Percentiles rank a stretch among this genome's conserved stretches.
These are phyloP conservation scores for Actias luna DNA, from an alignment of 2,888 invertebrate genomes.

Conservation along the genomic window DNA sequence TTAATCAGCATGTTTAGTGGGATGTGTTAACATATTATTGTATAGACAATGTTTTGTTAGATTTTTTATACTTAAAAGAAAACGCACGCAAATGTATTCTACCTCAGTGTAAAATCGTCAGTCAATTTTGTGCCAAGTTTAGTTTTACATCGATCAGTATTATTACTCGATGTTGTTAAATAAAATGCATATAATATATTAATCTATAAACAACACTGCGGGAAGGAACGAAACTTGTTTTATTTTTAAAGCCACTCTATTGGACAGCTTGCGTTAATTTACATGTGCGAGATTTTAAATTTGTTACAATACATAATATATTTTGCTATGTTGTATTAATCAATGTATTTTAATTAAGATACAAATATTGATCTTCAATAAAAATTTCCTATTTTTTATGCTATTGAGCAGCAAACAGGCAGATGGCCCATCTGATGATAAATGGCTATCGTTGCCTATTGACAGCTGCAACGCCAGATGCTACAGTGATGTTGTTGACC, in stretches of 20 bases:
- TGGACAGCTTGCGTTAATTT: too few relatives aligned
- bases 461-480: too few relatives aligned
- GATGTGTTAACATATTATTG: not conserved
- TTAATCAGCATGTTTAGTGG: not conserved
- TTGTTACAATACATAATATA: too few relatives aligned
- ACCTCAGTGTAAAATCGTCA: slow-evolving; percentile 49
- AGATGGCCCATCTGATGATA: too few relatives aligned
- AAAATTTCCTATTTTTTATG: too few relatives aligned
- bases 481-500: too few relatives aligned
- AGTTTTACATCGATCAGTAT: slow-evolving; percentile 57
- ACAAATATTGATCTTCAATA: too few relatives aligned
- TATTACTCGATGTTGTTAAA: slow-evolving; percentile 35
- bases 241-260: slow-evolving; percentile 24
- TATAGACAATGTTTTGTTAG: not conserved
- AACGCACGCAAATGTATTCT: slow-evolving; percentile 26
- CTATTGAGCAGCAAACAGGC: too few relatives aligned
- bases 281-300: too few relatives aligned
- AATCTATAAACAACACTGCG: slow-evolving; percentile 36
- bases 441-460: too few relatives aligned
- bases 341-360: too few relatives aligned
- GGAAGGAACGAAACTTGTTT: slow-evolving; percentile 33
- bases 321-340: too few relatives aligned
- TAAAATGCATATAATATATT: slow-evolving; percentile 26
- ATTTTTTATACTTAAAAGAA: not conserved
- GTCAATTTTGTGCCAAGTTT: slow-evolving; percentile 59